These are phyloP conservation scores for Osmerus eperlanus DNA, from an alignment of 2,113 vertebrate species.

Conservation along the genomic window DNA sequence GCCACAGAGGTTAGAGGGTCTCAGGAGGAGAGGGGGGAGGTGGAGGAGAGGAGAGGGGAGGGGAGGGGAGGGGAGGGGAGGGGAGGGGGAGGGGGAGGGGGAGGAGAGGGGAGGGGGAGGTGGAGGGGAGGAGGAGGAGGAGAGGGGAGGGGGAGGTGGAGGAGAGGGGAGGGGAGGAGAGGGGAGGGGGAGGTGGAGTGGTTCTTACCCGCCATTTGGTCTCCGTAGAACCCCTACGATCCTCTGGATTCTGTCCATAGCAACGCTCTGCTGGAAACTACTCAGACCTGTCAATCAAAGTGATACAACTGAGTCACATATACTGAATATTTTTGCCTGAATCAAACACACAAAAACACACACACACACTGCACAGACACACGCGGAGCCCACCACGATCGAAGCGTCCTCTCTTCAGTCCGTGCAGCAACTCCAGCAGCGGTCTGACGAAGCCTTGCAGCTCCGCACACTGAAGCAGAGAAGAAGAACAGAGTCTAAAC, in stretches of 20 bases:
- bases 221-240: conserved; percentile 90
- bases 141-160: too few relatives aligned
- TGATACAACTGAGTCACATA: conserved; percentile 43
- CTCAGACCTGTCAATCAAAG: conserved; percentile 79
- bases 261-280: conserved; percentile 92
- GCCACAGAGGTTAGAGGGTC: too few relatives aligned
- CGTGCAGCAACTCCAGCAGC: conserved; percentile 81
- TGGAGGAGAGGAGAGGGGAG: neutral
- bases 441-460: conserved; percentile 87
- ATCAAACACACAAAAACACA: conserved; percentile 16
- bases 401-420: conserved; percentile 85
- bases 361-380: neutral
- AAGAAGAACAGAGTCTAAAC: neutral
- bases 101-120: neutral
- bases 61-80: neutral
- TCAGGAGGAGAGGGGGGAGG: neutral
- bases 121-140: neutral
- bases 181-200: neutral
- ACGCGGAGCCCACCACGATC: conserved; percentile 76
- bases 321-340: neutral
- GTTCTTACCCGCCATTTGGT: conserved; percentile 84
- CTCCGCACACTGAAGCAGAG: conserved; percentile 80
- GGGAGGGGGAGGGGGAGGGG: neutral
- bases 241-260: conserved; percentile 91
- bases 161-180: neutral